Percentiles rank a stretch among this genome's conserved stretches.
phyloP scores from a whole-genome alignment of 2,113 vertebrate genomes.

The Leucoraja erinaceus region DNA sequence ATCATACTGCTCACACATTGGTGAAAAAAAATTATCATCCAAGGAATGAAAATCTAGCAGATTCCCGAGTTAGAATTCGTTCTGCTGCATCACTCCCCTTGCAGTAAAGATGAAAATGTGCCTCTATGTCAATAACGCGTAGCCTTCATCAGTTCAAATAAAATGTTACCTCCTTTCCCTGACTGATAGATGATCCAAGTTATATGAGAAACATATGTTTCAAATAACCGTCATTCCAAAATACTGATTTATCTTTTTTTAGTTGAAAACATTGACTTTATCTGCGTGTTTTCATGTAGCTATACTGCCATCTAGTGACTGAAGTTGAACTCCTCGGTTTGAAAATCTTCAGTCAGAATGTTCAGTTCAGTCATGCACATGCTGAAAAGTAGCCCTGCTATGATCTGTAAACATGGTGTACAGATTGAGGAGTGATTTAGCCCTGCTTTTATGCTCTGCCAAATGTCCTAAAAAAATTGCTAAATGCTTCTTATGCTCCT shows the following conservation, averaged over 20 bases:
- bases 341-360: background rate
- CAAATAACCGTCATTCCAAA: background rate
- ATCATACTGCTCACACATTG: too few species aligned
- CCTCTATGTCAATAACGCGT: background rate
- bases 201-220: background rate
- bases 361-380: background rate
- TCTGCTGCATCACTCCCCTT: background rate
- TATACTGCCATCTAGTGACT: constrained; percentile 23
- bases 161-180: background rate
- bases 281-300: background rate
- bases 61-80: background rate
- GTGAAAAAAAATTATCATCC: background rate
- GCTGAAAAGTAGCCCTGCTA: background rate
- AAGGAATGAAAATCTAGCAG: background rate
- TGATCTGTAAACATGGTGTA: background rate
- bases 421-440: background rate
- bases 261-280: background rate
- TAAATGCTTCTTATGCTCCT: background rate
- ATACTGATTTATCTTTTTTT: background rate
- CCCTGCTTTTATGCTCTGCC: background rate
- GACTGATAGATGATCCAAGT: background rate
- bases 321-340: background rate
- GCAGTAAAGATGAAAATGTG: background rate
- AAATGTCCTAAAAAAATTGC: background rate
- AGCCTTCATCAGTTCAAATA: background rate